Evolutionary conservation across 2,888 invertebrate genomes (phyloP), one percentile per base, ranked within the genome.

Genomic region (Diarsia rubi): DNA sequence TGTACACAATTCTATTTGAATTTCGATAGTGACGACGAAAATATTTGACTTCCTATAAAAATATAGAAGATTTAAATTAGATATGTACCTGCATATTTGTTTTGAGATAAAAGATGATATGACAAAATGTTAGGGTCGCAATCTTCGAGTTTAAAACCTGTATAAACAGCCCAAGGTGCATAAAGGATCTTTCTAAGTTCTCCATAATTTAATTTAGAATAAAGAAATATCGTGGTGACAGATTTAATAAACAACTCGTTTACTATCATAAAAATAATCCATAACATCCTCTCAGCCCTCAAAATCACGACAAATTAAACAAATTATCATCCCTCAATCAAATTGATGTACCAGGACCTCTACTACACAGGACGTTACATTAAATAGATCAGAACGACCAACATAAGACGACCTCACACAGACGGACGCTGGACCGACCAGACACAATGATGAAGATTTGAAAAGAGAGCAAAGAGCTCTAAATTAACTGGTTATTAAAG

Each of bases 401-500:
- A 66, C 68, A 16, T 85, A 88, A 85, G 60, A 49, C 74, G 91
- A 87, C 70, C 91, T 83, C 71, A 81, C 68, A 73, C 75, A 69
- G 71, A 27, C 77, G 74, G 72, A 73, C 69, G 54, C 64, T 63
- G 52, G 21, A 69, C 79, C 78, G 19, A 82, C 86, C 86, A 86
- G 86, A 82, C 78, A 72, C 66, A 78, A 85, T 75, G 73, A 64
- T 66, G 54, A 57, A 77, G 69, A 79, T 84, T 78, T 65, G 57
- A 89, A 92, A 91, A 90, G 90, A 91, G 91, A 92, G 90, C 88
- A 88, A 88, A 90, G 90, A 81, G 93, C 66, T 92, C 94, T 86
- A 73, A 86, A 90, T 91, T 90, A 86, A 86, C 89, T 94, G 95
- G 95, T 92, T 91, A 93, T 93, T 92, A 93, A 91, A 89, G 92